Base-by-base conservation (phyloP, 2,888 invertebrate genomes). In the Pammene fasciana region DNA sequence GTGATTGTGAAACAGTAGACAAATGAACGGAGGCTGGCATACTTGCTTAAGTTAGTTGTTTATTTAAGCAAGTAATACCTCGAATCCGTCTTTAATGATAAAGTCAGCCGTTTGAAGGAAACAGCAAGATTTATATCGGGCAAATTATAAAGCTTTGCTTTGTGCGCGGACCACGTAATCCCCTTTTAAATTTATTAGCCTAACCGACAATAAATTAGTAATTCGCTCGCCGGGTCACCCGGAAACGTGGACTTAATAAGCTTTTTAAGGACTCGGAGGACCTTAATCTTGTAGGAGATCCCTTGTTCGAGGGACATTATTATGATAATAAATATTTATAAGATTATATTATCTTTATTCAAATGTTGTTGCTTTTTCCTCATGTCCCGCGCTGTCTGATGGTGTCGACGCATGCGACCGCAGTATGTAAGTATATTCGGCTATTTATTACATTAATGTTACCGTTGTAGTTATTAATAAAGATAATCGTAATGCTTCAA, bases 101-200 rank as follows among this genome's bases (percentile, higher is more conserved):
- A 83, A 83, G 79, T 81, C 79, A 78, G 76, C 81, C 83, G 78
- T 84, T 84, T 79, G 80, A 83, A 84, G 82, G 79, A 80, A 80
- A 80, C 82, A 76, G 79, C 62, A 80, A 87, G 88, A 89, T 90
- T 90, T 90, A 90, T 89, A 86, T 83, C 82, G 80, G 84, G 83
- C 86, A 88, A 89, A 90, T 91, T 89, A 89, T 89, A 90, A 88
- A 87, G 88, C 87, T 86, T 86, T 85, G 85, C 88, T 87, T 86
- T 86, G 87, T 87, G 86, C 85, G 80, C 83, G 85, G 82, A 84
- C 86, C 85, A 82, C 83, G 86, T 92, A 91, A 92, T 91, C 91
- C 91, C 81, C 86, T 86, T 89, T 86, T 81, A 87, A 92, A 92
- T 92, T 92, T 92, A 92, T 91, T 91, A 89, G 88, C 87, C 86